These are phyloP conservation scores for Acronicta alni DNA, from an alignment of 2,888 invertebrate species.

Conservation along the genomic window DNA sequence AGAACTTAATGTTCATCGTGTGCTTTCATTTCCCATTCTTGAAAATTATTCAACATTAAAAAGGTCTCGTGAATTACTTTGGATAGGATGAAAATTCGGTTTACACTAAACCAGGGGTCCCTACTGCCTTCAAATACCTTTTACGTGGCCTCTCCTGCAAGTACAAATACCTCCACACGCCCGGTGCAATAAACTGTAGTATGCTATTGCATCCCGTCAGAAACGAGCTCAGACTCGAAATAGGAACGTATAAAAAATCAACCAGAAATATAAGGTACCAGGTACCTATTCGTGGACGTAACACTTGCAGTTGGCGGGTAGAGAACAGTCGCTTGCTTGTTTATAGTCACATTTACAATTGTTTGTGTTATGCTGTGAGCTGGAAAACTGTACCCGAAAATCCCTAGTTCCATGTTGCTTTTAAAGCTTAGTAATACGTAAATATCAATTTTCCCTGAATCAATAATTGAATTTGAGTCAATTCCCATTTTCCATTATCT, in stretches of 20 bases:
- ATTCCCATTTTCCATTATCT: constrained; percentile 4
- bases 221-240: constrained; percentile 12
- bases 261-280: background rate
- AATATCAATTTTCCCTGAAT: too few relatives aligned
- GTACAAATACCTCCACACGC: background rate
- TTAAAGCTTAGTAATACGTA: too few relatives aligned
- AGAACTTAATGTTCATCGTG: too few relatives aligned
- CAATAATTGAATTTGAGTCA: too few relatives aligned
- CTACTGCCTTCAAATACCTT: too few relatives aligned
- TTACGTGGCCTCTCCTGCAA: too few relatives aligned
- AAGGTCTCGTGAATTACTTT: too few relatives aligned
- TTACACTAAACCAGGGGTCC: too few relatives aligned
- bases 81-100: too few relatives aligned
- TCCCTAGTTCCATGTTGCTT: too few relatives aligned
- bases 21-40: too few relatives aligned
- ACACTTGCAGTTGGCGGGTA: background rate
- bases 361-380: background rate
- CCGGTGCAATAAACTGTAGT: background rate
- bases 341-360: background rate
- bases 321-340: background rate
- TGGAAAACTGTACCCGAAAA: background rate
- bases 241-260: constrained; percentile 2
- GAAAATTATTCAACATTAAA: too few relatives aligned
- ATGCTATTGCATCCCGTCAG: constrained; percentile 19
- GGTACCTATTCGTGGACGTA: background rate